Percentiles rank a stretch among this genome's conserved stretches.
Conservation (phyloP, 2,113 vertebrate genomes). For the Sisor rabdophorus region DNA sequence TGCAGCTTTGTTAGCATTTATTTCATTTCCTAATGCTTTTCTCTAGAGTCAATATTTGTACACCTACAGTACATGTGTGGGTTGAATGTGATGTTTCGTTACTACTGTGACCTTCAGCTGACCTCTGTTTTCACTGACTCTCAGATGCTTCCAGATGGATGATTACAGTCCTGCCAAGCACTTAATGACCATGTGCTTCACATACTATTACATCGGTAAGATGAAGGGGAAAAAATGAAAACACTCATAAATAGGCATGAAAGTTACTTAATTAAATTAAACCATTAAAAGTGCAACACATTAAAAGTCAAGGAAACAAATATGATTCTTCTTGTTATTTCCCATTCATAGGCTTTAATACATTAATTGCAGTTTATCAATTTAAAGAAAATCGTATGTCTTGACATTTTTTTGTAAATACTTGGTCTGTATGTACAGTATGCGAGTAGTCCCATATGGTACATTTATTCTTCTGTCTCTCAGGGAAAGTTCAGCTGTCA, state of each 20-base stretch:
- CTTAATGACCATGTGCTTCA: conserved; percentile 99
- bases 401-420: conserved; percentile 16
- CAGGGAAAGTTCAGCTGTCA: conserved; percentile 76
- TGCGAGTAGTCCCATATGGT: background rate
- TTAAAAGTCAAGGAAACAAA: too few relatives aligned
- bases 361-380: background rate
- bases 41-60: conserved; percentile 27
- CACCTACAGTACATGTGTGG: conserved; percentile 22
- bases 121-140: background rate
- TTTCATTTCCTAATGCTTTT: conserved; percentile 27
- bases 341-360: background rate
- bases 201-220: conserved; percentile 90
- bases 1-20: conserved; percentile 4
- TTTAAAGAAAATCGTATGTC: background rate
- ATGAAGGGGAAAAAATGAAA: background rate
- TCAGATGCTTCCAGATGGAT: conserved; percentile 93
- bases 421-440: background rate
- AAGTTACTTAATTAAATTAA: background rate
- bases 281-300: too few relatives aligned
- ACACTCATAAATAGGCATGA: background rate
- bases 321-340: background rate
- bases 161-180: conserved; percentile 95
- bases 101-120: conserved; percentile 5
- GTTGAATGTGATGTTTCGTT: conserved; percentile 8
- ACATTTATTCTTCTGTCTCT: background rate